Evolutionary conservation across 1,140 invertebrate genomes (phyloP), one percentile per base, ranked within the genome.

Genomic region (Epicauta chinensis): DNA sequence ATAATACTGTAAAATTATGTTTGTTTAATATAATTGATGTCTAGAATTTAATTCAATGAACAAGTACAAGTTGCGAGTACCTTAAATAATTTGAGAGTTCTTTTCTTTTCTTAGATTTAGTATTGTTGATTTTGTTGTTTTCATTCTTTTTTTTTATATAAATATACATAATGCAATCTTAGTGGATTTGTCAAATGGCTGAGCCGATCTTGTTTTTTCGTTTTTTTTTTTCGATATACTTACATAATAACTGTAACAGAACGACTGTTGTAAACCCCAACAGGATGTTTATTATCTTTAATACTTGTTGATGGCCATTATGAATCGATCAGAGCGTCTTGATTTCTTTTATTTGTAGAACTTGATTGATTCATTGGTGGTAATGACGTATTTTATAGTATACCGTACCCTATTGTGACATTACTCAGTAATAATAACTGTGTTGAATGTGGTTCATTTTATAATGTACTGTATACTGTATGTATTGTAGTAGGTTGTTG

Each of bases 391-490:
- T 44, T 51, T 14, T 35, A 23, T 44, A 50, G 49, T 55, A 62
- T 62, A 52, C 55, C 57, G 36, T 53, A 53, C 34, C 57, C 55
- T 59, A 53, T 50, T 56, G 59, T 39, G 48, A 59, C 58, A 56
- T 62, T 55, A 60, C 58, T 62, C 55, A 60, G 55, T 46, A 56
- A 57, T n/a, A 34, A n/a, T 62, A 60, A 60, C 51, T 62, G 58
- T n/a, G n/a, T 62, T 62, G 58, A 62, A 62, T 62, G 60, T 62
- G 58, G 53, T 62, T 62, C 55, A 60, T 60, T 62, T 62, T 62
- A 51, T 60, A 62, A 55, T 60, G 60, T 62, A 55, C 58, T 62
- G 60, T 62, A 58, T 59, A 60, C 60, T 62, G 58, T 59, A 57
- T 62, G 60, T 57, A 57, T 51, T 37, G 58, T 62, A 55, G 60